Evolutionary conservation across 2,888 invertebrate species (phyloP), one percentile per base, ranked within the genome.

Genomic region (Drosophila subquinaria): DNA sequence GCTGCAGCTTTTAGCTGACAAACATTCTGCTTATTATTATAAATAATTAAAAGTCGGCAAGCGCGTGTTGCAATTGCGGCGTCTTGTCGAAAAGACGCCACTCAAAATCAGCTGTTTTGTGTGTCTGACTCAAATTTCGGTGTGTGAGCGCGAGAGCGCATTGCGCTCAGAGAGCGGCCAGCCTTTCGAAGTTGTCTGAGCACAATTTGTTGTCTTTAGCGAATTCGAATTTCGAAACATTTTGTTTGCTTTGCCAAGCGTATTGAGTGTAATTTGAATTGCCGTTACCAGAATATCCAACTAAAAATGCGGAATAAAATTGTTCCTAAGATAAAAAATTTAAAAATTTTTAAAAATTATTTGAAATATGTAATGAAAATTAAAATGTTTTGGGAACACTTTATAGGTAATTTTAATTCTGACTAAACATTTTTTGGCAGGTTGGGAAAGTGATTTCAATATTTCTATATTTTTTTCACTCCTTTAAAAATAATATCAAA

Each of bases 21-120:
- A 17, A 13, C 2, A 11, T 17, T 0, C 3, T 38, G n/a, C 35
- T 35, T 33, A 36, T 1, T 56, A 2, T 2, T 38, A 8, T 56
- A 33, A 13, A 17, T 33, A 8, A 35, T 36, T 38, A 30, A 10
- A 10, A n/a, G 10, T 17, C 43, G 8, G 9, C 33, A 55, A 45
- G 27, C 50, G 57, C 50, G 65, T 65, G 71, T 57, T 76, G 57
- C 76, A 43, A 52, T 52, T 27, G 48, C 48, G 23, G 56, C 47
- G 40, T 23, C 52, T 47, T 36, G 45, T 17, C 17, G 57, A 74
- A 74, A 65, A 51, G 36, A 77, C 15, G 72, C 62, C 51, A 52
- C 61, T 51, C 42, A 20, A 15, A 59, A 76, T 52, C 75, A 76
- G 78, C 75, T 76, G 75, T 55, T 76, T 64, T 47, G 1, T 33